Base-by-base conservation (phyloP, 2,888 invertebrate genomes). In the Epirrhoe tristata region DNA sequence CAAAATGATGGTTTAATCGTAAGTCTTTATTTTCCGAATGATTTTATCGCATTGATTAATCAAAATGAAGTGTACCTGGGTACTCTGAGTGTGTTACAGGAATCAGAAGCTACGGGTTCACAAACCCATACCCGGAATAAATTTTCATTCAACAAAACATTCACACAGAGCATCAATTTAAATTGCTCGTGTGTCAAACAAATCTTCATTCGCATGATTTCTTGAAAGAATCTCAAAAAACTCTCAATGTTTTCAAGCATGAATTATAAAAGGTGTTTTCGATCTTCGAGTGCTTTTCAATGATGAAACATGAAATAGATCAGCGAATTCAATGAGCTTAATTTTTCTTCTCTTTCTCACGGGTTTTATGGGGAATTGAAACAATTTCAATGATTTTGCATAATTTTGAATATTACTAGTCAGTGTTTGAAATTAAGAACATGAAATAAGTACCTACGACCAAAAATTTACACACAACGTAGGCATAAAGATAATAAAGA, bases 341-440 rank as follows among this genome's bases (percentile, higher is more conserved):
- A 70, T 70, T 70, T 66, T 56, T 51, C 51, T 39, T 60, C 5
- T 48, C 83, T 84, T 87, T 88, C 87, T 83, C 87, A 88, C 85
- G 87, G 75, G 82, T 83, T 86, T 88, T 84, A 86, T 81, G 78
- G 77, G 82, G 82, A 83, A 84, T 84, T 84, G 84, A 83, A 86
- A 87, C 83, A 81, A 84, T 82, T 81, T 80, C 79, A 77, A 79
- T 82, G 85, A 82, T 85, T 87, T 84, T 83, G 83, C 85, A 88
- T 87, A 85, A 87, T 82, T 12, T 86, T 81, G 78, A 73, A 70
- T 79, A 78, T 77, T 83, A 81, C 82, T 83, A 36, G 6, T 7
- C 71, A n/a, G 43, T 43, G 5, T 36, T 36, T 36, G 36, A 36
- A 36, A 39, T 54, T 36, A 7, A 34, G 32, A 54, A 54, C n/a